phyloP scores from a whole-genome alignment of 2,888 invertebrate species.

The Cybosia mesomella region DNA sequence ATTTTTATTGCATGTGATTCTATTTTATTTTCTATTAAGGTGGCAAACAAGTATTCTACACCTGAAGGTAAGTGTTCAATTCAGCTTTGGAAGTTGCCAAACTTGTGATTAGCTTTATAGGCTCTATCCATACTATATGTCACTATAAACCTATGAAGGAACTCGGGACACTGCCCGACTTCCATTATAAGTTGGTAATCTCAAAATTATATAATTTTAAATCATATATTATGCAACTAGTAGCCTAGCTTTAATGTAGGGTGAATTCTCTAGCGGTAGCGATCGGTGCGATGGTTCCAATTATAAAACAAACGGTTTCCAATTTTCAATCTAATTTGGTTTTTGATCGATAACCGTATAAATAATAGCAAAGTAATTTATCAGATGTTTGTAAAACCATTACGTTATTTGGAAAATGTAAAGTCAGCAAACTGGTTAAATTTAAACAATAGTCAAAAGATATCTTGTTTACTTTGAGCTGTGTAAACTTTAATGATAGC shows the following conservation, averaged over 20 bases:
- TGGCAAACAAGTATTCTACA: neutral
- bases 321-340: conserved; percentile 9
- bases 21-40: neutral
- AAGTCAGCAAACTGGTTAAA: conserved; percentile 31
- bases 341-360: conserved; percentile 15
- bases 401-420: conserved; percentile 21
- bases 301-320: neutral
- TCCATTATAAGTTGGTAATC: too few species aligned
- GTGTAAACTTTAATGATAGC: conserved; percentile 32
- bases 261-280: neutral
- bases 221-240: too few species aligned
- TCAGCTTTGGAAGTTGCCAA: too few species aligned
- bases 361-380: conserved; percentile 16
- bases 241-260: neutral
- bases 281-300: neutral
- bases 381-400: conserved; percentile 16
- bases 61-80: too few species aligned
- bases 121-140: too few species aligned
- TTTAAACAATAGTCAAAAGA: conserved; percentile 29
- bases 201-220: too few species aligned
- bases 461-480: conserved; percentile 35
- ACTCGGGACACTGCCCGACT: too few species aligned
- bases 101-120: too few species aligned
- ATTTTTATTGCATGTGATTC: neutral
- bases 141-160: too few species aligned